A percentile compares a stretch with the other conserved stretches of the same genome.
Evolutionary conservation across 2,888 invertebrate genomes (phyloP).

Genomic region (Halictus quadricinctus): DNA sequence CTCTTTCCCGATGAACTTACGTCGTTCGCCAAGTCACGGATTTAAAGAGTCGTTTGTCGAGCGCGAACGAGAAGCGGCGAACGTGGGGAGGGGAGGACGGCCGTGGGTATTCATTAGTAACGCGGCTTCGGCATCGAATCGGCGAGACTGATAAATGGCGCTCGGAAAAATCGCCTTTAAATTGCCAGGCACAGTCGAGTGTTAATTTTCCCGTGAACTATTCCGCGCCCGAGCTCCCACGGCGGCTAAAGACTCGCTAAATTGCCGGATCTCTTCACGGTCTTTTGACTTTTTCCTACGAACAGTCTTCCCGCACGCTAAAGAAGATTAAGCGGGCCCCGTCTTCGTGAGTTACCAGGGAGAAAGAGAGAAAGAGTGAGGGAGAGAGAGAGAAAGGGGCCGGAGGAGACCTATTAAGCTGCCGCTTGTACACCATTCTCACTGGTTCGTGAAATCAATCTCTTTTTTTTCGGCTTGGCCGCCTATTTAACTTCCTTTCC

Average conservation of each 20-base stretch:
- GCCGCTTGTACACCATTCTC: slow-evolving; percentile 19
- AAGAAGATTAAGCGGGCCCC: slow-evolving; percentile 40
- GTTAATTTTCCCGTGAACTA: slow-evolving; percentile 11
- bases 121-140: neutral
- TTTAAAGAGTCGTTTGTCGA: neutral
- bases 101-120: slow-evolving; percentile 12
- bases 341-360: slow-evolving; percentile 7
- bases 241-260: neutral
- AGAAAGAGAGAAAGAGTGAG: neutral
- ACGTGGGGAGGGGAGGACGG: neutral
- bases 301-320: neutral
- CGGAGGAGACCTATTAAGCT: slow-evolving; percentile 33
- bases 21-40: neutral
- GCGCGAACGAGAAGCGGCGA: neutral
- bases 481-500: slow-evolving; percentile 36
- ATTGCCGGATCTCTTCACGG: neutral
- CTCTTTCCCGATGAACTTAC: neutral
- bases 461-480: slow-evolving; percentile 10
- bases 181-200: neutral
- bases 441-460: slow-evolving; percentile 37
- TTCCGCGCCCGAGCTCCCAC: neutral
- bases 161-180: neutral
- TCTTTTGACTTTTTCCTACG: slow-evolving; percentile 16
- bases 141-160: neutral
- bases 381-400: neutral